Evolutionary conservation across 1,140 invertebrate genomes (phyloP).

Genomic region (Cryptotermes secundus): DNA sequence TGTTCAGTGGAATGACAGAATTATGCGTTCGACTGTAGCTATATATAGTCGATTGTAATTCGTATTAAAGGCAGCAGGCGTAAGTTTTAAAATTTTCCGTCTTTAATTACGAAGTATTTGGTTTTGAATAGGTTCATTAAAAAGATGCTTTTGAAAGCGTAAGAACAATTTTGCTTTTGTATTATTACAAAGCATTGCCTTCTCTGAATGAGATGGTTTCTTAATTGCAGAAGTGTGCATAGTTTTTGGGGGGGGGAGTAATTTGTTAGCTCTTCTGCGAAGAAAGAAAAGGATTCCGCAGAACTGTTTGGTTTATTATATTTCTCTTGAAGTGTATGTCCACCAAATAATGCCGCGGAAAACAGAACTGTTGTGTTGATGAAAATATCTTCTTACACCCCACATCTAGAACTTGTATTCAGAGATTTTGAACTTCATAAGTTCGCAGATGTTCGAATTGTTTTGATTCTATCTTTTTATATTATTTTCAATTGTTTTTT

Average conservation of each 20-base stretch:
- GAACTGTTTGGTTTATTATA: constrained; percentile 8
- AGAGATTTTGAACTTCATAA: not conserved
- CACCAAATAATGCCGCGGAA: not conserved
- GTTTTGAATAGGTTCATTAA: constrained; percentile 15
- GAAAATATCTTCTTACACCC: not conserved
- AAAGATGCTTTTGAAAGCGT: constrained; percentile 11
- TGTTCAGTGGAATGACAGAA: not conserved
- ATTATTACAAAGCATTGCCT: not conserved
- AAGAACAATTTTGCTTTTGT: constrained; percentile 12
- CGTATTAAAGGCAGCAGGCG: not conserved
- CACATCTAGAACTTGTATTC: not conserved
- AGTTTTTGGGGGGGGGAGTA: not conserved
- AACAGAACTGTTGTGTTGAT: not conserved
- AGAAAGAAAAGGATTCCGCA: not conserved
- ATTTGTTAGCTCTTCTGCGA: not conserved
- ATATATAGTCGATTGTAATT: not conserved
- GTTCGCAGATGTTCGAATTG: not conserved
- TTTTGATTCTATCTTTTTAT: not conserved
- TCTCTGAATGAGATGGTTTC: not conserved
- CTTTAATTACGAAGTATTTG: constrained; percentile 17
- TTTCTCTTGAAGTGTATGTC: not conserved
- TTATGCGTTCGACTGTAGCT: not conserved
- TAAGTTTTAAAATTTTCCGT: constrained; percentile 14
- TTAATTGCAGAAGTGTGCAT: not conserved
- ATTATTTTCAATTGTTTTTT: not conserved